Conservation (phyloP, 2,888 invertebrate genomes). For the Lasioglossum morio region DNA sequence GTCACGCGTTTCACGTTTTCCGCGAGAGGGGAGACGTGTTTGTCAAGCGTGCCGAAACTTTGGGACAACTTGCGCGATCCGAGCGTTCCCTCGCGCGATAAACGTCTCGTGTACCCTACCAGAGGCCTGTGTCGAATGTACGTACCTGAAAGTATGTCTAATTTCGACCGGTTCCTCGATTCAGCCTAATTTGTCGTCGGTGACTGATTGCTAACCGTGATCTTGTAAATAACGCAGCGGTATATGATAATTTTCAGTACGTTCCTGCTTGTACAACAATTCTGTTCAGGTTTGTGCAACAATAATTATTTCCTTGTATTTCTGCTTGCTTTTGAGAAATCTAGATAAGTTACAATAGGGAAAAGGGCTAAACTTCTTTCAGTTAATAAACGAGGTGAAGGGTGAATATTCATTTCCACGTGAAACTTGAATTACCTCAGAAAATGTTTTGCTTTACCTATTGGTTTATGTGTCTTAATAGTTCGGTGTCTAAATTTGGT, state of each 20-base stretch:
- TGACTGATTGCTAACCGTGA: not conserved
- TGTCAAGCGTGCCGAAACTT: slow-evolving; percentile 13
- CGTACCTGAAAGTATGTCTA: not conserved
- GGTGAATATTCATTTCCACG: no score
- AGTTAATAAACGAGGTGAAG: no score
- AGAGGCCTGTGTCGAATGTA: not conserved
- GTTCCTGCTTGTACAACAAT: not conserved
- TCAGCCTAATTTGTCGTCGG: not conserved
- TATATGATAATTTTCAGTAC: not conserved
- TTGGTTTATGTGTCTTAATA: no score
- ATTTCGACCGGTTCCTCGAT: not conserved
- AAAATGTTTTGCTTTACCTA: no score
- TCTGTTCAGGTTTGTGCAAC: not conserved
- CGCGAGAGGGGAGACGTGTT: not conserved
- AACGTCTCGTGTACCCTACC: not conserved
- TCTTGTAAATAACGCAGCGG: not conserved
- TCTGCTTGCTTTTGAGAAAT: no score
- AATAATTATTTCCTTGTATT: not conserved
- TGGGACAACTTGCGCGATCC: not conserved
- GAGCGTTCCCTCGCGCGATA: not conserved
- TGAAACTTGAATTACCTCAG: no score
- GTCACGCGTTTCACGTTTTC: not conserved
- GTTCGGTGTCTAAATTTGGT: no score
- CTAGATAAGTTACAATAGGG: no score
- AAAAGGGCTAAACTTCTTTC: no score